phyloP scores from a whole-genome alignment of 2,797 vertebrate species.

The Cercopithecus neglectus region DNA sequence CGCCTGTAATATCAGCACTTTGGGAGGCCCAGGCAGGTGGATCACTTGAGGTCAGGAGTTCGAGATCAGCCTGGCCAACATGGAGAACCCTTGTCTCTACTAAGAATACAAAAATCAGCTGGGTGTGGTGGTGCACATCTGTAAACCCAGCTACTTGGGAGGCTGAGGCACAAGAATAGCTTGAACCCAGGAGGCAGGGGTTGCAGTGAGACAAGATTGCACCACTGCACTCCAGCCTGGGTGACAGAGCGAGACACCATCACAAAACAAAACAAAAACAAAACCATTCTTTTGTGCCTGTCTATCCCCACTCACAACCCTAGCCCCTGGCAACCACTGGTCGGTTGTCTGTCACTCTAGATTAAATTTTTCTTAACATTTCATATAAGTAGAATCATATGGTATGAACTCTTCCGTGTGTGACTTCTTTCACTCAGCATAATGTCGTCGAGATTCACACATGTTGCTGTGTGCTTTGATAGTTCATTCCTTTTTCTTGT shows the following conservation, averaged over 20 bases:
- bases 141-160: neutral
- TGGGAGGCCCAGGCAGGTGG: neutral
- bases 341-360: neutral
- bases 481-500: neutral
- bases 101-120: neutral
- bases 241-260: too few species aligned
- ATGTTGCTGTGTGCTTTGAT: neutral
- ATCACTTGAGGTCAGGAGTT: neutral
- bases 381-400: neutral
- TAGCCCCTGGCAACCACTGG: neutral
- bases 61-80: neutral
- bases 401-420: neutral
- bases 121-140: neutral
- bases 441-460: neutral
- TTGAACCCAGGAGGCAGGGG: neutral
- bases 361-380: neutral
- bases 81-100: neutral
- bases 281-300: neutral
- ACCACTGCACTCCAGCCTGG: neutral
- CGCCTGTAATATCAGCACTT: neutral
- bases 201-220: neutral
- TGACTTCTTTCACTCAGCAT: neutral
- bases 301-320: neutral
- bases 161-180: neutral
- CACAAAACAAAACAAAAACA: too few species aligned